phyloP scores from a whole-genome alignment of 2,888 invertebrate species.

The Cartodere bifasciata region DNA sequence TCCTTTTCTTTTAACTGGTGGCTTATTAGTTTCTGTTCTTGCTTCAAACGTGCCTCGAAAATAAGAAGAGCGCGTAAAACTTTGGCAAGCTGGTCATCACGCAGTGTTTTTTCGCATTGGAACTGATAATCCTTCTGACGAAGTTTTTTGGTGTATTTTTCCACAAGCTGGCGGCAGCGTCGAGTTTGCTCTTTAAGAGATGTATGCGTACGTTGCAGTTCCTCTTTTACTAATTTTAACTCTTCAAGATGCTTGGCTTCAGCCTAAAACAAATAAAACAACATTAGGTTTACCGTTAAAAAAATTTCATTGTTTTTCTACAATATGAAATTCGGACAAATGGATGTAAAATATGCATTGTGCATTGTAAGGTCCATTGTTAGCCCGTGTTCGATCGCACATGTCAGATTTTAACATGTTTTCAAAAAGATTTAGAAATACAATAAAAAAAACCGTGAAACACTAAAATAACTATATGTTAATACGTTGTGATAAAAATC shows the following conservation, averaged over 20 bases:
- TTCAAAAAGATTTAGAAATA: no score
- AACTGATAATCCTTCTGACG: conserved; percentile 47
- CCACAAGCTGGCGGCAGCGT: conserved; percentile 55
- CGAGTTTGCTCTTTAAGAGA: conserved; percentile 52
- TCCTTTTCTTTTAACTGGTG: conserved; percentile 58
- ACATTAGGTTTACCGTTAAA: background rate
- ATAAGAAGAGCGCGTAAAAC: conserved; percentile 57
- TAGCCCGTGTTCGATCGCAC: no score
- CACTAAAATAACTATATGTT: no score
- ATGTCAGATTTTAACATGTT: no score
- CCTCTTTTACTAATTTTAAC: conserved; percentile 44
- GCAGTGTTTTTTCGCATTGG: conserved; percentile 46
- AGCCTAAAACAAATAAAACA: conserved; percentile 44
- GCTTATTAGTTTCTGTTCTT: conserved; percentile 60
- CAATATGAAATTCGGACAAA: no score
- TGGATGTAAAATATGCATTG: no score
- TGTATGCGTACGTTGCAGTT: conserved; percentile 53
- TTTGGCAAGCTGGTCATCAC: conserved; percentile 58
- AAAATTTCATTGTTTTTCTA: no score
- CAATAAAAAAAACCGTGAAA: no score
- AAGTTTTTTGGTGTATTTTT: conserved; percentile 48
- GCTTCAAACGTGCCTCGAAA: conserved; percentile 56
- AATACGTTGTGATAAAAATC: no score
- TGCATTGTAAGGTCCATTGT: no score
- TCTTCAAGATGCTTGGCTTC: conserved; percentile 48